Percentiles rank a stretch among this genome's conserved stretches.
Conservation (phyloP, 2,113 vertebrate genomes). For the Periophthalmodon schlosseri region DNA sequence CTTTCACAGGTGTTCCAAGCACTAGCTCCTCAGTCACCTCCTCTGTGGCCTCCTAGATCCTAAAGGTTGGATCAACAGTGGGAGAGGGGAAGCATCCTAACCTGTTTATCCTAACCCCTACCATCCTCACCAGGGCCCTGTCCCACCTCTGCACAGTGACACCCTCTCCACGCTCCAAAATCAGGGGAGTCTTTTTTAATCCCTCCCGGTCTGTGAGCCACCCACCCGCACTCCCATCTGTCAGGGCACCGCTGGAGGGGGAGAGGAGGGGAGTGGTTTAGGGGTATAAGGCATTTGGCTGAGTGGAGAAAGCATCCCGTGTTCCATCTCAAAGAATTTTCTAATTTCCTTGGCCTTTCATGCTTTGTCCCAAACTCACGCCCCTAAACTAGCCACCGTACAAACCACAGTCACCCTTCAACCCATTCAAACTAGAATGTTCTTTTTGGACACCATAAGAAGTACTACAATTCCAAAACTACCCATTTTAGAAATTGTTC, state of each 20-base stretch:
- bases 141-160: slow-evolving; percentile 58
- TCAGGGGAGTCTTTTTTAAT: slow-evolving; percentile 69
- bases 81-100: slow-evolving; percentile 58
- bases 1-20: neutral
- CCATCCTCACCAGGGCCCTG: slow-evolving; percentile 65
- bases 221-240: slow-evolving; percentile 77
- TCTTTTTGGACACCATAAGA: slow-evolving; percentile 45
- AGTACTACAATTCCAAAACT: slow-evolving; percentile 2
- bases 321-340: slow-evolving; percentile 79
- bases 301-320: slow-evolving; percentile 62
- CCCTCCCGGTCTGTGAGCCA: slow-evolving; percentile 64
- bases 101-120: slow-evolving; percentile 55
- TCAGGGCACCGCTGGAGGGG: slow-evolving; percentile 71
- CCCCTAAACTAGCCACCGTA: slow-evolving; percentile 71
- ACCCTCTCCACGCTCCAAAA: slow-evolving; percentile 68
- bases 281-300: slow-evolving; percentile 16
- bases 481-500: too few species aligned
- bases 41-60: slow-evolving; percentile 31
- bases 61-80: slow-evolving; percentile 57
- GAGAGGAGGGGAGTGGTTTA: slow-evolving; percentile 24
- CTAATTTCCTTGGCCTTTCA: slow-evolving; percentile 78
- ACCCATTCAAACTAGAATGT: slow-evolving; percentile 32
- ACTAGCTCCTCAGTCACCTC: neutral
- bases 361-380: slow-evolving; percentile 78
- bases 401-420: slow-evolving; percentile 35